Evolutionary conservation across 64 coral and sea anemone genomes (phyloP).

Genomic region (Dendrophyllia cribrosa): DNA sequence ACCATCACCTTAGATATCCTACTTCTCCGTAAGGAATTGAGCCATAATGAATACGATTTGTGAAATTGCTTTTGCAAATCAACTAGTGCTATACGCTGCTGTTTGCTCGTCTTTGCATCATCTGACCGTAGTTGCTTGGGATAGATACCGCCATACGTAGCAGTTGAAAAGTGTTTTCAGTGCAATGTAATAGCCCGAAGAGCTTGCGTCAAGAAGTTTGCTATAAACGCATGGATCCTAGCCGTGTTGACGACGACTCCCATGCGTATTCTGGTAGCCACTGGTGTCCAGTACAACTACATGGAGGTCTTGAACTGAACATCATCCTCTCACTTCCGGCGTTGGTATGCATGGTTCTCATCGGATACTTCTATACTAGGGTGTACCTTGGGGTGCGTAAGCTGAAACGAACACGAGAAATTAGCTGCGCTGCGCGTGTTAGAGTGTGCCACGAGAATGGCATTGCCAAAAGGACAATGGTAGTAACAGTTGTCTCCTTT

Average conservation of each 20-base stretch:
- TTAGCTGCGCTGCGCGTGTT: not conserved
- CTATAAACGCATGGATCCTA: not conserved
- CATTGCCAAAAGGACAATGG: not conserved
- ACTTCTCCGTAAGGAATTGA: not conserved
- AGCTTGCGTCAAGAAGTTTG: not conserved
- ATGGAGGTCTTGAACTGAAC: not conserved
- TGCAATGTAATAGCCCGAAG: not conserved
- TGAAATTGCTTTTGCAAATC: constrained; percentile 5
- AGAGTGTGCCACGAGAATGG: not conserved
- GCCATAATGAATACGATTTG: not conserved
- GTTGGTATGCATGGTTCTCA: not conserved
- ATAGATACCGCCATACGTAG: not conserved
- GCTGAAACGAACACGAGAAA: not conserved
- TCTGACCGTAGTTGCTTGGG: not conserved
- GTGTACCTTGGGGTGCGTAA: not conserved
- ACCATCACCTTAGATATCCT: not conserved
- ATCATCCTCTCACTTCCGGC: not conserved
- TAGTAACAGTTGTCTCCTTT: not conserved
- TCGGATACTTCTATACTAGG: not conserved
- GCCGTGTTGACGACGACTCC: not conserved
- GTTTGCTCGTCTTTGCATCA: constrained; percentile 14
- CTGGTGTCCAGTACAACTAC: not conserved
- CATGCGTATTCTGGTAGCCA: not conserved
- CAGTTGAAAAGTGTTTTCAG: not conserved
- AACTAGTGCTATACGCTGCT: not conserved